Evolutionary conservation across 1,140 invertebrate species (phyloP).

Genomic region (Hycleus cichorii): DNA sequence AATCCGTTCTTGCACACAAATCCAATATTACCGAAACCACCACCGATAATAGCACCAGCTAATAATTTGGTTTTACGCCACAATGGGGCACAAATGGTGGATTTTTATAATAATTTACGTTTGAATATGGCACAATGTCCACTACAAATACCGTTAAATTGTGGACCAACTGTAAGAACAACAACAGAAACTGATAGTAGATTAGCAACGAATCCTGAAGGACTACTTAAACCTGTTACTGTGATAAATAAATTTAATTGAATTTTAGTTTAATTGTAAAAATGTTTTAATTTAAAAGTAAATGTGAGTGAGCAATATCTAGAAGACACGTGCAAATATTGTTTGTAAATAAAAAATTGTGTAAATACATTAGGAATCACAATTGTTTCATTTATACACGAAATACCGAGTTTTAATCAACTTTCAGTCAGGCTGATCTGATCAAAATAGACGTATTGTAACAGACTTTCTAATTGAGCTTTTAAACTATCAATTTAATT

Average conservation of each 20-base stretch:
- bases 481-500: too few species aligned
- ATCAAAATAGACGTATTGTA: too few species aligned
- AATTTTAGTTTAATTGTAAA: too few species aligned
- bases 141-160: conserved; percentile 24
- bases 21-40: conserved; percentile 24
- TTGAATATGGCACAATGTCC: conserved; percentile 28
- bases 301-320: too few species aligned
- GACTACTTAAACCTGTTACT: conserved; percentile 36
- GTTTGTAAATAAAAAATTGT: too few species aligned
- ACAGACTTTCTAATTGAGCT: too few species aligned
- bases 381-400: too few species aligned
- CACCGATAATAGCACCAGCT: conserved; percentile 18
- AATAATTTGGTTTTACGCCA: not conserved
- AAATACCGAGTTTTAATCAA: too few species aligned
- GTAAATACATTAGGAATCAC: too few species aligned
- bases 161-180: conserved; percentile 10
- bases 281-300: too few species aligned
- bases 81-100: conserved; percentile 18
- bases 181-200: conserved; percentile 11
- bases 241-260: conserved; percentile 35
- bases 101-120: conserved; percentile 32
- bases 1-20: conserved; percentile 33
- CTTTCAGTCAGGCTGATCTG: too few species aligned
- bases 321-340: too few species aligned
- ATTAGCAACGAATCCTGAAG: conserved; percentile 18